Conservation (phyloP, 2,797 vertebrate genomes). For the Acipenser oxyrinchus region DNA sequence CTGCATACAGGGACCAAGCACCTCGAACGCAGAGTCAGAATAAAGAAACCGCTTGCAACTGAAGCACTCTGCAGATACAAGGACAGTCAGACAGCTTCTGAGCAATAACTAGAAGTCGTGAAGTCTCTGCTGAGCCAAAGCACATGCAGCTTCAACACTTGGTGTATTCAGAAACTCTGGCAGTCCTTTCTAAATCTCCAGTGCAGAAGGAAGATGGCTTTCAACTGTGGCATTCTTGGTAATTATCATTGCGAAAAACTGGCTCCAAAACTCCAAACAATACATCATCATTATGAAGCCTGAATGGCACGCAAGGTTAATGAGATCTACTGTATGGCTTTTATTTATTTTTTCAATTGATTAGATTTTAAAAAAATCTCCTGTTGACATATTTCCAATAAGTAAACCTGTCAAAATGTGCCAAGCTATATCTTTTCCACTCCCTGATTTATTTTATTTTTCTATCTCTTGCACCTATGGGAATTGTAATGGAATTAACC, state of each 20-base stretch:
- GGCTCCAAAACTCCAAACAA: background rate
- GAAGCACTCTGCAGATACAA: background rate
- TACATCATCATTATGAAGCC: conserved; percentile 2
- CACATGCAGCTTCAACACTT: background rate
- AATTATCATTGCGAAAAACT: conserved; percentile 1
- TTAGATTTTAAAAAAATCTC: conserved; percentile 12
- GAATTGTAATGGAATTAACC: too few species aligned
- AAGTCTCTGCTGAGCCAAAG: conserved; percentile 4
- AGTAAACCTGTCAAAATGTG: conserved; percentile 10
- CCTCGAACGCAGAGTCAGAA: background rate
- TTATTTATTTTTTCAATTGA: conserved; percentile 30
- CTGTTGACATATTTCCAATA: conserved; percentile 10
- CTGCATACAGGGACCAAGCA: background rate
- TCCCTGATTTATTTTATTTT: conserved; percentile 31
- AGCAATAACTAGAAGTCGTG: conserved; percentile 5
- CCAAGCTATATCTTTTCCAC: conserved; percentile 25
- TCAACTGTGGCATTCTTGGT: background rate
- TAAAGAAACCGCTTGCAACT: background rate
- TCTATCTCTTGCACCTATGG: conserved; percentile 17
- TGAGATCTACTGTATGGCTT: conserved; percentile 46
- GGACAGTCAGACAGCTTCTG: conserved; percentile 3
- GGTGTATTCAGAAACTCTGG: background rate
- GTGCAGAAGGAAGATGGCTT: conserved; percentile 2
- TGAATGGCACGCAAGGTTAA: conserved; percentile 26
- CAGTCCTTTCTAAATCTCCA: conserved; percentile 2